Percentiles rank a stretch among this genome's conserved stretches.
These are phyloP conservation scores for Drosophila phalerata DNA, from an alignment of 2,888 invertebrate species.

Conservation along the genomic window DNA sequence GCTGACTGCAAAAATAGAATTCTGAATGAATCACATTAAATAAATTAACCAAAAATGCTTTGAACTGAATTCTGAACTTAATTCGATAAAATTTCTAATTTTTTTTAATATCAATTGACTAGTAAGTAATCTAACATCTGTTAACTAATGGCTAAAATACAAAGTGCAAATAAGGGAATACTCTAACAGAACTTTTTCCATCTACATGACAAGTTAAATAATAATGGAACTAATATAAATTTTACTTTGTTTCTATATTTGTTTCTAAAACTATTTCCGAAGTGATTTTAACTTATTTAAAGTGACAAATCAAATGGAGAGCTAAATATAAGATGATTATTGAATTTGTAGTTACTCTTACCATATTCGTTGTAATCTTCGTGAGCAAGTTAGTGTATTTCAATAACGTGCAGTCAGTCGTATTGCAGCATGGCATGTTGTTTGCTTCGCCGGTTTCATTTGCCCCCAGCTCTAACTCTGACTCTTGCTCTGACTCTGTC, in stretches of 20 bases:
- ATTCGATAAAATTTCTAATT: no score
- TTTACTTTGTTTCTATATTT: no score
- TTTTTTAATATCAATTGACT: background rate
- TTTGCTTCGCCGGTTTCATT: conserved; percentile 77
- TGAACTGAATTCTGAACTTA: no score
- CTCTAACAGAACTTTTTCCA: background rate
- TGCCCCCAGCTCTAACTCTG: conserved; percentile 45
- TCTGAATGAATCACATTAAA: background rate
- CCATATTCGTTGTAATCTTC: conserved; percentile 2
- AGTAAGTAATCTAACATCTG: background rate
- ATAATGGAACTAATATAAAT: no score
- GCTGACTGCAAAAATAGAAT: background rate
- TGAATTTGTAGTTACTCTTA: background rate
- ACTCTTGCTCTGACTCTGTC: background rate
- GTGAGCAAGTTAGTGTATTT: conserved; percentile 32
- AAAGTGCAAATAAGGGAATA: background rate
- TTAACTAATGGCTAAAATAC: no score
- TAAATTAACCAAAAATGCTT: no score
- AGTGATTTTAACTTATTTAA: background rate
- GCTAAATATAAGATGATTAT: background rate
- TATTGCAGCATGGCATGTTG: conserved; percentile 76
- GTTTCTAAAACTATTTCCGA: background rate
- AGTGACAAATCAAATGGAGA: background rate
- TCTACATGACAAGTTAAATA: background rate
- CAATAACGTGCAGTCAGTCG: conserved; percentile 68